Conservation (phyloP, 2,797 vertebrate genomes). For the Alcedo atthis region DNA sequence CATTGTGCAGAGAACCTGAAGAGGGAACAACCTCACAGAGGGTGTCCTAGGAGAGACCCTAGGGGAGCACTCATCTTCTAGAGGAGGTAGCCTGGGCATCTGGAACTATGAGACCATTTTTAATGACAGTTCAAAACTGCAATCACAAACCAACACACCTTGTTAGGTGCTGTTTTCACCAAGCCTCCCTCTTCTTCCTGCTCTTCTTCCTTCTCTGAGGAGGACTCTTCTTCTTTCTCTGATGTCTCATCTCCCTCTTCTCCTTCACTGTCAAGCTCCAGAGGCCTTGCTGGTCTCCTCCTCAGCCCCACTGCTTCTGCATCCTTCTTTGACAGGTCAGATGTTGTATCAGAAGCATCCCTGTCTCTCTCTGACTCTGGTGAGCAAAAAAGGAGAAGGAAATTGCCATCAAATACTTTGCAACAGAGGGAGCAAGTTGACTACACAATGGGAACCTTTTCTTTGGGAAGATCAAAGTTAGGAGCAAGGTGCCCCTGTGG, state of each 20-base stretch:
- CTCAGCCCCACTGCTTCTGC: slow-evolving; percentile 79
- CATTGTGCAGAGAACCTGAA: not conserved
- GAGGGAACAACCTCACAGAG: not conserved
- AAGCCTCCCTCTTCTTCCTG: slow-evolving; percentile 76
- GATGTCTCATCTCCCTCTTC: slow-evolving; percentile 91
- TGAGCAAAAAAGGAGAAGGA: not conserved
- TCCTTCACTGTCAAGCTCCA: slow-evolving; percentile 94
- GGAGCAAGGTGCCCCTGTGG: not conserved
- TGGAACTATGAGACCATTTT: not conserved
- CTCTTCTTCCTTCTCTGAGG: slow-evolving; percentile 82
- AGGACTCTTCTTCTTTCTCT: slow-evolving; percentile 83
- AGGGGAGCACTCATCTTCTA: not conserved
- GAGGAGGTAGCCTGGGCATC: not conserved
- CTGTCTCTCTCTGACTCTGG: slow-evolving; percentile 83
- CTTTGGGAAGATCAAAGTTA: not conserved
- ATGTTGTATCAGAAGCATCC: slow-evolving; percentile 79
- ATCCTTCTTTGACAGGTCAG: slow-evolving; percentile 87
- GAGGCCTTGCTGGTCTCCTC: slow-evolving; percentile 86
- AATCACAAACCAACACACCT: slow-evolving; percentile 73
- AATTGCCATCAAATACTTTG: not conserved
- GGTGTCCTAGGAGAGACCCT: not conserved
- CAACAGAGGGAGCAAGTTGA: not conserved
- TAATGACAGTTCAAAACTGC: not conserved
- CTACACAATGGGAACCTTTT: not conserved
- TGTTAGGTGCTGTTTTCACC: slow-evolving; percentile 77